Evolutionary conservation across 2,113 vertebrate species (phyloP).

Genomic region (Caretta caretta): DNA sequence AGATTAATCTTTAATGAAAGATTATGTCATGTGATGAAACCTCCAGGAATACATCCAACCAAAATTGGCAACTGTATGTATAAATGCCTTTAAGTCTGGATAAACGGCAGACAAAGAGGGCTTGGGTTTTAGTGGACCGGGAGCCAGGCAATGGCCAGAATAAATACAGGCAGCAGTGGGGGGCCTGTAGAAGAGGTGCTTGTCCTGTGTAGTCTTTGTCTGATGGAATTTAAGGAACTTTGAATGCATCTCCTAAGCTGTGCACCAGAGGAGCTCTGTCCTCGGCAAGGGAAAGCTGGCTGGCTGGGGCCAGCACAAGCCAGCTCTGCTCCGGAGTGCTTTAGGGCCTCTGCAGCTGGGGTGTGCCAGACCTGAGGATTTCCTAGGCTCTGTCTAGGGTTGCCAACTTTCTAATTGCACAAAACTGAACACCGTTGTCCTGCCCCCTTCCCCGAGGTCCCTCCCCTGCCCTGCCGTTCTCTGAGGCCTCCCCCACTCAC

Average conservation of each 20-base stretch:
- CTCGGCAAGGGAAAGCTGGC: background rate
- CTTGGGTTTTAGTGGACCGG: background rate
- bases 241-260: background rate
- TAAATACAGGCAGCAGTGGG: background rate
- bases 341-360: background rate
- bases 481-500: too few species aligned
- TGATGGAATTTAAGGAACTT: background rate
- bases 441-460: too few species aligned
- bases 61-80: background rate
- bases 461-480: too few species aligned
- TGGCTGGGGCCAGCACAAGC: background rate
- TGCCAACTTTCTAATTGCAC: too few species aligned
- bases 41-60: too few species aligned
- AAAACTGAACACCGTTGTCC: too few species aligned
- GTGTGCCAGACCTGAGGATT: background rate
- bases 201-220: background rate
- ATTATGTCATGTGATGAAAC: too few species aligned
- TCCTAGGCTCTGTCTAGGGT: background rate
- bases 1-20: too few species aligned
- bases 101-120: fast-evolving
- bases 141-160: background rate
- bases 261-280: background rate
- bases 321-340: background rate
- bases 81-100: background rate
- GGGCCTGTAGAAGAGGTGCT: background rate